A percentile compares a stretch with the other conserved stretches of the same genome.
Conservation (phyloP, 2,113 vertebrate genomes). For the Madoqua kirkii region DNA sequence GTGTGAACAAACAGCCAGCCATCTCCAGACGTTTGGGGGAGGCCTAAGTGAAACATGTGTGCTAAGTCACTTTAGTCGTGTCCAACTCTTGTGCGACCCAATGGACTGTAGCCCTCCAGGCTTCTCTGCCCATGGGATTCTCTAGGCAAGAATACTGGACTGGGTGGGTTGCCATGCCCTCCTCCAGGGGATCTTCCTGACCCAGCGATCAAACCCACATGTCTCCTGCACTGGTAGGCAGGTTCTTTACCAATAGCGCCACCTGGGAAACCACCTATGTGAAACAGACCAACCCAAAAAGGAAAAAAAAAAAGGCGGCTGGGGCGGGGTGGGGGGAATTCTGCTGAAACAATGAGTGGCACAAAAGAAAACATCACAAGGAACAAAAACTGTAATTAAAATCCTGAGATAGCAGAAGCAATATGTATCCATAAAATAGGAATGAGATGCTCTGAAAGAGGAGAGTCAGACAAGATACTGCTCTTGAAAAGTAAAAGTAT, state of each 20-base stretch:
- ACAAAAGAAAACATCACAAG: neutral
- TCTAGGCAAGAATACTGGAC: neutral
- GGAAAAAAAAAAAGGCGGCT: neutral
- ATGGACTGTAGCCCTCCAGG: neutral
- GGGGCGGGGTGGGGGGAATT: neutral
- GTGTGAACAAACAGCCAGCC: neutral
- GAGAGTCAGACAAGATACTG: neutral
- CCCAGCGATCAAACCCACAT: neutral
- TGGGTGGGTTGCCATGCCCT: neutral
- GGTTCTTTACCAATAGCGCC: neutral
- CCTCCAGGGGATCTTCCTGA: neutral
- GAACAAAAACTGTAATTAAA: neutral
- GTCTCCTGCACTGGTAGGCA: neutral
- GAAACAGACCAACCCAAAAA: neutral
- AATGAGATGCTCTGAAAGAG: neutral
- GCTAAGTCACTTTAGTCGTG: neutral
- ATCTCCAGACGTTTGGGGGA: neutral
- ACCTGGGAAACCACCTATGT: neutral
- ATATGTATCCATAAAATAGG: neutral
- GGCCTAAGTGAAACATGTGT: neutral
- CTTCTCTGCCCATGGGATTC: neutral
- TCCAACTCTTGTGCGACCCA: neutral
- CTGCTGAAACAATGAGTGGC: neutral
- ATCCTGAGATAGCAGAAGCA: neutral
- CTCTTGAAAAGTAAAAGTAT: neutral